Base-by-base conservation (phyloP, 2,113 vertebrate species). In the Illadopsis cleaveri region DNA sequence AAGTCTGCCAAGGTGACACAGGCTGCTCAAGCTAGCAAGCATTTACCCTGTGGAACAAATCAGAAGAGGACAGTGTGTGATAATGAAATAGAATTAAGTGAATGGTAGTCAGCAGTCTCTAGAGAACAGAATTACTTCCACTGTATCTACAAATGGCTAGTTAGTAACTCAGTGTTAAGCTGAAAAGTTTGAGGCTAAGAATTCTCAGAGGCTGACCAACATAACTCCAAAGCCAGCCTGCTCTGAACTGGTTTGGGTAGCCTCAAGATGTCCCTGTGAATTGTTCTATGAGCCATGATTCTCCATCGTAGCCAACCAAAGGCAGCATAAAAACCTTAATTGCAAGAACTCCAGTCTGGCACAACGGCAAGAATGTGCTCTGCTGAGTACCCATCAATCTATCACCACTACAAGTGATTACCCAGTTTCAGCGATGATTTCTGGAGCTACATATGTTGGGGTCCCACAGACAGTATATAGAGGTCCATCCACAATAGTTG, bases 401-500 rank as follows among this genome's bases (percentile, higher is more conserved):
- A 54, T 35, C 27, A 47, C n/a, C 42, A 35, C 15, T 42, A 73
- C 16, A 87, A 86, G 48, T 7, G 25, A 68, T 97, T 97, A 99
- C 99, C 99, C 99, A 10, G 98, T 99, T 98, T 99, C 99, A 70
- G 99, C 98, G 3, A 99, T 98, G 95, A 99, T 99, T 97, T 99
- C 99, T 69, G 99, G 99, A 91, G 99, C 99, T 94, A 99, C 99
- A 37, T 99, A 99, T 38, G 99, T 99, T 15, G 99, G 99, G 10
- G 99, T 99, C 47, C 99, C 99, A 95, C 99, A 99, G 68, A 99
- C 99, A 11, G 98, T 99, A 69, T 98, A 99, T 33, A 99, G 98
- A 58, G 99, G 99, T 47, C 99, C 99, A 20, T 99, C 99, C 28
- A 99, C 99, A 47, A 99, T 97, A 3, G 99, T 99, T 54, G 99